Base-by-base conservation (phyloP, 2,888 invertebrate species). In the Pegoplata infirma region DNA sequence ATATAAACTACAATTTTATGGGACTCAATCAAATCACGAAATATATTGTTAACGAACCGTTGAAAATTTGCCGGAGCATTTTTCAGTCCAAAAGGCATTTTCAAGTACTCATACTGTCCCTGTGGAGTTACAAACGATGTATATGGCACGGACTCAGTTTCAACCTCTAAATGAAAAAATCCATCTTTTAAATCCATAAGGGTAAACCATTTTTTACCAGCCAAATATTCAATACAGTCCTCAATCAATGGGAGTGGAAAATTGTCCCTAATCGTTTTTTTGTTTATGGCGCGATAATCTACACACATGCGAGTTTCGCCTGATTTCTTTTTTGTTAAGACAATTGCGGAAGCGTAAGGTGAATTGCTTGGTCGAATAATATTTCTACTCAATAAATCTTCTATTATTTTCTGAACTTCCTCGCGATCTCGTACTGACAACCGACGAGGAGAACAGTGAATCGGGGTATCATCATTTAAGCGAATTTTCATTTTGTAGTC, bases 241-340 rank as follows among this genome's bases (percentile, higher is more conserved):
- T 66, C 53, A 16, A 53, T 66, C 10, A 66, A 16, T 10, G 66
- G 66, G 1, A 66, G 25, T 5, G 66, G 66, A 36, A 64, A 64
- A 40, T 64, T 64, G 51, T 40, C 51, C 7, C 21, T 49, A 21
- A 64, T 36, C 1, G 53, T 53, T 55, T 32, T 32, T 10, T 32
- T 32, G 8, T 32, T 32, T 32, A 32, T 7, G 2, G 32, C 8
- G 23, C 59, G 44, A 59, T 46, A 25, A 6, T 58, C 40, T n/a
- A 40, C n/a, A 44, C 59, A 59, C 44, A 59, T 44, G 10, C 44
- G 14, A 21, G n/a, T n/a, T n/a, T n/a, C n/a, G n/a, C n/a, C n/a
- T n/a, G 8, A 40, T n/a, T 25, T 59, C 12, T 59, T 46, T 16
- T 44, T 59, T n/a, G 23, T 23, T 25, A 59, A 46, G 8, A 59